These are phyloP conservation scores for Ceyx erithaca DNA, from an alignment of 2,797 vertebrate species.

Conservation along the genomic window DNA sequence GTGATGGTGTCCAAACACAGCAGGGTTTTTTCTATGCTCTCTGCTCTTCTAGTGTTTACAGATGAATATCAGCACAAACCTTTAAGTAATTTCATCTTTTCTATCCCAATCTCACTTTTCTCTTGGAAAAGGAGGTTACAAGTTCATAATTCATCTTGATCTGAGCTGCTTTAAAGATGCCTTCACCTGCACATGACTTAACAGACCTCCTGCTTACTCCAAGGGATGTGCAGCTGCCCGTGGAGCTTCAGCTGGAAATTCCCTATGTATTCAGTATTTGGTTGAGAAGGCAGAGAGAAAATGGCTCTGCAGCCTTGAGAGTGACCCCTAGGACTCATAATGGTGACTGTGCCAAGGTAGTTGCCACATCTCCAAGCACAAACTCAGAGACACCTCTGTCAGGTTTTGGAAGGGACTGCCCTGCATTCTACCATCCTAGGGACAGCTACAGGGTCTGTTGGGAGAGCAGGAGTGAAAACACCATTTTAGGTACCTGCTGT, in stretches of 20 bases:
- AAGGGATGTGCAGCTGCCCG: not conserved
- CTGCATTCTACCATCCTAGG: rapidly evolving
- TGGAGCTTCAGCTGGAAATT: not conserved
- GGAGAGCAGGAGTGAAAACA: not conserved
- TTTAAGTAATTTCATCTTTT: not conserved
- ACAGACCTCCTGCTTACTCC: not conserved
- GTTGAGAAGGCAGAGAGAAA: not conserved
- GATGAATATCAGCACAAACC: not conserved
- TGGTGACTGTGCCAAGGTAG: rapidly evolving
- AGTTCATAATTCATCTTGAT: not conserved
- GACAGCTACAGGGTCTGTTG: not conserved
- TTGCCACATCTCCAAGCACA: not conserved
- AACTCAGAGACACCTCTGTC: not conserved
- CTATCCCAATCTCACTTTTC: not conserved
- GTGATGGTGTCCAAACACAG: not conserved
- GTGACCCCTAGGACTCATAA: not conserved
- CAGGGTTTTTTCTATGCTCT: not conserved
- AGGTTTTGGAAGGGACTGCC: not conserved
- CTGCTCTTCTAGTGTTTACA: not conserved
- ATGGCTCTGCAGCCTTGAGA: not conserved
- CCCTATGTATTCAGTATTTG: not conserved
- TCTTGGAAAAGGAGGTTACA: not conserved
- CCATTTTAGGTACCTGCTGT: rapidly evolving
- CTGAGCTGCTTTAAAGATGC: not conserved
- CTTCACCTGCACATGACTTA: not conserved